Percentiles rank a stretch among this genome's conserved stretches.
phyloP scores from a whole-genome alignment of 2,797 vertebrate genomes.

The Pseudotriccus pelzelni region DNA sequence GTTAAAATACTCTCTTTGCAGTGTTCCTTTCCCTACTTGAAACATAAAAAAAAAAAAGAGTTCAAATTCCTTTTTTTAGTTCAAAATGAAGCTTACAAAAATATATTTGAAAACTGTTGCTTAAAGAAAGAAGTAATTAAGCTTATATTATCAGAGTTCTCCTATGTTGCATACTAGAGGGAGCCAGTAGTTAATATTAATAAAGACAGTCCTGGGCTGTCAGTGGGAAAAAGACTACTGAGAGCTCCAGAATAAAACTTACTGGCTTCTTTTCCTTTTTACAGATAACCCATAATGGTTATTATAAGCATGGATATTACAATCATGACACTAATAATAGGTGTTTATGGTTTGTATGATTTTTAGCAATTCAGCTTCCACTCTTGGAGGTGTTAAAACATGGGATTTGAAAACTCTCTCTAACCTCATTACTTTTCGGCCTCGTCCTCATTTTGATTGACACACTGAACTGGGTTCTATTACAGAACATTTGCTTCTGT shows the following conservation, averaged over 20 bases:
- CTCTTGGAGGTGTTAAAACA: not conserved
- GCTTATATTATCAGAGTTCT: not conserved
- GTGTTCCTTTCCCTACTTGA: not conserved
- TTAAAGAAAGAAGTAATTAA: slow-evolving; percentile 30
- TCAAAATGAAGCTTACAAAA: not conserved
- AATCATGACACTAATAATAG: not conserved
- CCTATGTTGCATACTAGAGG: not conserved
- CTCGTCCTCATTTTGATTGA: not conserved
- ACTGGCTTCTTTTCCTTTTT: not conserved
- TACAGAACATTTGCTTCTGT: not conserved
- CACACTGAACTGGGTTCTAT: not conserved
- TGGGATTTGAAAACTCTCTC: not conserved
- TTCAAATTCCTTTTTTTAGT: not conserved
- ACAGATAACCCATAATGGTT: not conserved
- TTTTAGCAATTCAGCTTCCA: not conserved
- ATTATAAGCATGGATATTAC: not conserved
- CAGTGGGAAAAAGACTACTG: not conserved
- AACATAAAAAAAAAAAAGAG: not conserved
- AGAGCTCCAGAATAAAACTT: not conserved
- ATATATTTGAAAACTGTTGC: not conserved
- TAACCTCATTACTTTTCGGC: not conserved
- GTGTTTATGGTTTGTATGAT: not conserved
- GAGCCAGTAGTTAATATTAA: not conserved
- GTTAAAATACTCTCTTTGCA: not conserved
- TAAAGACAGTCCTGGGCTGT: not conserved